Evolutionary conservation across 2,888 invertebrate genomes (phyloP).

Genomic region (Endomychus coccineus): DNA sequence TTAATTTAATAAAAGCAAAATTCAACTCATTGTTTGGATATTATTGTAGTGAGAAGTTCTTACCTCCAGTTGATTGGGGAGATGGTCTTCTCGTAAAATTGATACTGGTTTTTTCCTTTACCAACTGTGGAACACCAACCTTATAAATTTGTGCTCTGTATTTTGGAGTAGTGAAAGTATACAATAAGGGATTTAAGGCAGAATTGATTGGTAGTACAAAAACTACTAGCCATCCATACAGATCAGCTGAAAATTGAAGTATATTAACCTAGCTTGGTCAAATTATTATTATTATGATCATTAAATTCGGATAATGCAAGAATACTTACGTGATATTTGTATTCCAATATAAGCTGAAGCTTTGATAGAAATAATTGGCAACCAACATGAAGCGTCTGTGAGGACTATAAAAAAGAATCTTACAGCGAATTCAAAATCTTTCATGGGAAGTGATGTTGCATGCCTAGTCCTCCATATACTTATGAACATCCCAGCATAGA

Average conservation of each 20-base stretch:
- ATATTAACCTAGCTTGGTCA: conserved; percentile 14
- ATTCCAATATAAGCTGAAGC: conserved; percentile 51
- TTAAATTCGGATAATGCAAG: too few relatives aligned
- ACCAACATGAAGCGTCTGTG: conserved; percentile 64
- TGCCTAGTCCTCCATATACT: conserved; percentile 57
- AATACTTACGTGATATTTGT: conserved; percentile 50
- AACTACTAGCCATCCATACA: conserved; percentile 60
- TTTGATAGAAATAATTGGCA: conserved; percentile 59
- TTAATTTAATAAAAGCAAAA: too few relatives aligned
- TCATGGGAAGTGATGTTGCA: conserved; percentile 50
- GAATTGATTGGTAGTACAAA: conserved; percentile 61
- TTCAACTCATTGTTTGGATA: not conserved
- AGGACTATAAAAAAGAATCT: conserved; percentile 64
- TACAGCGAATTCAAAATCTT: conserved; percentile 58
- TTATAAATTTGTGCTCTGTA: conserved; percentile 48
- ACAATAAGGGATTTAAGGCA: conserved; percentile 58
- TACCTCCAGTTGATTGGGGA: not conserved
- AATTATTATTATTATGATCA: too few relatives aligned
- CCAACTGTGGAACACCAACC: not conserved
- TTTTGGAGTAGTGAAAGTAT: conserved; percentile 61
- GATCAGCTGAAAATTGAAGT: conserved; percentile 48
- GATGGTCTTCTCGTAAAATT: not conserved
- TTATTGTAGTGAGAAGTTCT: too few relatives aligned
- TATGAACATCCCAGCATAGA: conserved; percentile 55
- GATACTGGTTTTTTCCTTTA: not conserved